Evolutionary conservation across 1,140 invertebrate species (phyloP), one percentile per base, ranked within the genome.

Genomic region (Nautilus pompilius): DNA sequence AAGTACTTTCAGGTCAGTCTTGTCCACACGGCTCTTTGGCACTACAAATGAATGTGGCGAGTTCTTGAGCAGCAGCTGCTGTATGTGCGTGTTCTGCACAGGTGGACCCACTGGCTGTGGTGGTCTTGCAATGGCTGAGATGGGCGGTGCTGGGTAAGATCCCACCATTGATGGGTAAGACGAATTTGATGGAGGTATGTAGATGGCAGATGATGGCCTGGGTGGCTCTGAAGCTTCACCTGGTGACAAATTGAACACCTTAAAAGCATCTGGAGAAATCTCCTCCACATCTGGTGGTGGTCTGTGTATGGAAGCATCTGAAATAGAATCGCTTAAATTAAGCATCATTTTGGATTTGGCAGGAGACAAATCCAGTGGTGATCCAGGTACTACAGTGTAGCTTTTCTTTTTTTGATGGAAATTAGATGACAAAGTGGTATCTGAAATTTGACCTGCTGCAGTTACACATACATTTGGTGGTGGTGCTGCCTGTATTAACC

Each of bases 221-320:
- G n/a, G n/a, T n/a, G n/a, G n/a, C n/a, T n/a, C n/a, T n/a, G n/a
- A n/a, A n/a, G n/a, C n/a, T n/a, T n/a, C n/a, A n/a, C n/a, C n/a
- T 53, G 49, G 49, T 15, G 24, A 28, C 49, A 53, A 24, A 28
- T 53, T 53, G 26, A 53, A 53, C 49, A 53, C 49, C 17, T 53
- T 53, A 28, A 53, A 53, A 28, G 49, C 49, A 28, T 53, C 49
- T 6, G 49, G 49, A 24, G 49, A 28, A 8, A 53, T 53, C 15
- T 53, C 49, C 3, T 53, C 49, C 0, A 28, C 15, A 15, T 53
- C 49, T n/a, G n/a, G n/a, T n/a, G n/a, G n/a, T n/a, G n/a, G n/a
- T n/a, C n/a, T n/a, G n/a, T n/a, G n/a, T n/a, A n/a, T n/a, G n/a
- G n/a, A n/a, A n/a, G n/a, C n/a, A n/a, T n/a, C n/a, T n/a, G n/a